These are phyloP conservation scores for Euborellia annulipes DNA, from an alignment of 1,140 invertebrate species.

Conservation along the genomic window DNA sequence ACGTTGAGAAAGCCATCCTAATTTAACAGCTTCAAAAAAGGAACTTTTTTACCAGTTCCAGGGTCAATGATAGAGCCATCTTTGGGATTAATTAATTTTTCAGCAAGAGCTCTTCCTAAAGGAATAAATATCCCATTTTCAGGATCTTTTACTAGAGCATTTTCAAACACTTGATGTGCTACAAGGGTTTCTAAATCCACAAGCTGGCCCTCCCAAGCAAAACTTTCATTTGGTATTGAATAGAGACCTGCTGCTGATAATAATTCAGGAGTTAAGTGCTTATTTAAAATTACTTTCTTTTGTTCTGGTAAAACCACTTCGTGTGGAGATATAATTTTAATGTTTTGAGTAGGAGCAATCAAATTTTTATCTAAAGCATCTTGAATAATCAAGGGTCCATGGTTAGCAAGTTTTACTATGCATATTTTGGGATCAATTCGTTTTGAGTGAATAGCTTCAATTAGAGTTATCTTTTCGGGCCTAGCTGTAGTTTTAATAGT, in stretches of 20 bases:
- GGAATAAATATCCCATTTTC: no score
- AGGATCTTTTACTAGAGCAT: no score
- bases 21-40: constrained; percentile 68
- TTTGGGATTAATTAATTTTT: constrained; percentile 48
- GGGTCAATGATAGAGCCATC: constrained; percentile 69
- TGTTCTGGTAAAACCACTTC: constrained; percentile 24
- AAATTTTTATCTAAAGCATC: constrained; percentile 43
- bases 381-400: constrained; percentile 37
- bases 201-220: no score
- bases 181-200: no score
- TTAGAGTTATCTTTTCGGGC: constrained; percentile 22
- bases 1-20: constrained; percentile 45
- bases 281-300: constrained; percentile 33
- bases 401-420: constrained; percentile 31
- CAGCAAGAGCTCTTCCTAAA: no score
- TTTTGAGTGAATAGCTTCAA: constrained; percentile 54
- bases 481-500: not conserved
- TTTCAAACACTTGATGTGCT: no score
- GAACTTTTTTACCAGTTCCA: constrained; percentile 61
- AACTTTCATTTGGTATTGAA: constrained; percentile 1
- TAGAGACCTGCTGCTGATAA: constrained; percentile 56
- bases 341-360: constrained; percentile 33
- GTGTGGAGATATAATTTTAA: no score
- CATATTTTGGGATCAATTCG: constrained; percentile 60
- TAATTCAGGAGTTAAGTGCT: constrained; percentile 42